phyloP scores from a whole-genome alignment of 2,888 invertebrate genomes.

The Iselma pallidipennis region DNA sequence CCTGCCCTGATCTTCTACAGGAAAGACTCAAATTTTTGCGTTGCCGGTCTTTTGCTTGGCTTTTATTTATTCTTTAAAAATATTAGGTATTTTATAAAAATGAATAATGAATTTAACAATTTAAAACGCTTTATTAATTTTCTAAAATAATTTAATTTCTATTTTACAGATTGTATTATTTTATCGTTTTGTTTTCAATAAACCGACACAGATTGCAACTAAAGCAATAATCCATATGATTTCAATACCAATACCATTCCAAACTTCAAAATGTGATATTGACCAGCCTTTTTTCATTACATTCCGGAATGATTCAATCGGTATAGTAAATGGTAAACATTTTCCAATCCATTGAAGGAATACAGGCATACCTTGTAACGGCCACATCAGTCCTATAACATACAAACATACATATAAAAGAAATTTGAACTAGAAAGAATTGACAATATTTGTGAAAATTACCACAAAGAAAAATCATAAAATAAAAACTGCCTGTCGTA shows the following conservation, averaged over 20 bases:
- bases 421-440: not conserved
- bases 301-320: constrained; percentile 74
- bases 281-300: constrained; percentile 77
- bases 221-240: constrained; percentile 61
- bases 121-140: too few species aligned
- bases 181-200: constrained; percentile 47
- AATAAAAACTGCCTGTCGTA: constrained; percentile 87
- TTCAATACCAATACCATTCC: constrained; percentile 72
- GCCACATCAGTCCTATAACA: constrained; percentile 68
- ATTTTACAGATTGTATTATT: not conserved
- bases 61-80: too few species aligned
- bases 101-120: too few species aligned
- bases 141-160: not conserved
- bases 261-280: constrained; percentile 69
- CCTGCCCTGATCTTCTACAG: too few species aligned
- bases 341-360: constrained; percentile 45
- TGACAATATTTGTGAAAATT: constrained; percentile 45
- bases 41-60: too few species aligned
- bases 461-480: constrained; percentile 87
- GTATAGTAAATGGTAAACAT: constrained; percentile 74
- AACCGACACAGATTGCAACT: constrained; percentile 41
- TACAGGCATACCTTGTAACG: constrained; percentile 68
- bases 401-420: too few species aligned
- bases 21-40: too few species aligned
- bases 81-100: too few species aligned